Evolutionary conservation across 2,797 vertebrate species (phyloP), one percentile per base, ranked within the genome.

Genomic region (Artibeus lituratus): DNA sequence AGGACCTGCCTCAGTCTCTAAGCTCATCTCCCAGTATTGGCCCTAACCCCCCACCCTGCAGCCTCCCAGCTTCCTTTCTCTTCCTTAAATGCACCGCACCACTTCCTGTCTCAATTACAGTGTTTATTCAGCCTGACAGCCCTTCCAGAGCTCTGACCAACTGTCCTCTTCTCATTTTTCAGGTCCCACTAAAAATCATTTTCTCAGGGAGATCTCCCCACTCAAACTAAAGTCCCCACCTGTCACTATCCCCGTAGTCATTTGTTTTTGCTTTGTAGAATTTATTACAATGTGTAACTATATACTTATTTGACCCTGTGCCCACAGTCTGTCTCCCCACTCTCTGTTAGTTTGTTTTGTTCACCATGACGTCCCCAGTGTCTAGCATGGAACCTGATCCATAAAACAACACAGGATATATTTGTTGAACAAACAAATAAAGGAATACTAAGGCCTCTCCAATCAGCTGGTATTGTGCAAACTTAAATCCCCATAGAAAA

Each of bases 21-120:
- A 19, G 1, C 37, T 19, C 10, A 1, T 32, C 62, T 26, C n/a
- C 35, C 16, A 11, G 1, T 4, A 4, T 4, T 6, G n/a, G 1
- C 26, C 53, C n/a, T 24, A 9, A 81, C 5, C 22, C 19, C 19
- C 39, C 51, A 53, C 59, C 59, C 7, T 24, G 76, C 49, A 70
- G 47, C 32, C 49, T 37, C 8, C 1, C 21, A 21, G 12, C 29
- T 24, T 62, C 44, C 21, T 39, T 49, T 37, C 42, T 57, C 42
- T 18, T 59, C 69, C 51, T 42, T 44, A 22, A 32, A n/a, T 2
- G 59, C 22, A 44, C 37, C 85, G 14, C 5, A 21, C 32, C 67
- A 22, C 24, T 32, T 76, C 73, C 80, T 26, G 42, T 77, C 59
- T 37, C 24, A 15, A 44, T 62, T 47, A 32, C 4, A 0, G 1